Percentiles rank a stretch among this genome's conserved stretches.
Evolutionary conservation across 2,113 vertebrate species (phyloP).

Genomic region (Anas platyrhynchos): DNA sequence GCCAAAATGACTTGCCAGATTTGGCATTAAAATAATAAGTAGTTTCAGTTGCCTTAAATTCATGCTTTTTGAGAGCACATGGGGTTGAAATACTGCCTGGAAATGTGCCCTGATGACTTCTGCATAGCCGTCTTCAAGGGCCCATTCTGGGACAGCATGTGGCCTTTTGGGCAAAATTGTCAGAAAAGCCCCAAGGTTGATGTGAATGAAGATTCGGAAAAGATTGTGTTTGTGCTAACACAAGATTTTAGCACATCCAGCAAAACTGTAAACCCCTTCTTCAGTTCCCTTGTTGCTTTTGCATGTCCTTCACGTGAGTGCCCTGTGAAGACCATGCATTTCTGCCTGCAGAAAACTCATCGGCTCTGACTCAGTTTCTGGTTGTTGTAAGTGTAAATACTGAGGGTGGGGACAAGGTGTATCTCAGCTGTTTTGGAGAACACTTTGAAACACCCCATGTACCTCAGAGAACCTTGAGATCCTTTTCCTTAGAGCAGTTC

Average conservation of each 20-base stretch:
- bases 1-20: background rate
- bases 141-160: rapidly evolving
- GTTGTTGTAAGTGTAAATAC: background rate
- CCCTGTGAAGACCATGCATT: background rate
- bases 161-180: background rate
- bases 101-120: background rate
- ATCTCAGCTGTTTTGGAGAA: background rate
- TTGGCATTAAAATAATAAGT: background rate
- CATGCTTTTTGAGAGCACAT: background rate
- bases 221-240: background rate
- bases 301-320: background rate
- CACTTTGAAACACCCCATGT: background rate
- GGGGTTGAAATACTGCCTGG: background rate
- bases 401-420: background rate
- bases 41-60: background rate
- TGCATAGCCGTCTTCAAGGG: background rate
- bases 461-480: background rate
- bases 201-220: background rate
- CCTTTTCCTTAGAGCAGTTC: background rate
- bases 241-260: background rate
- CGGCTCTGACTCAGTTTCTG: background rate
- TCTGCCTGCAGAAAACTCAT: background rate
- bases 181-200: background rate
- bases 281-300: background rate
- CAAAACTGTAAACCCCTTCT: background rate